Evolutionary conservation across 2,888 invertebrate species (phyloP).

Genomic region (Physocephala rufipes): DNA sequence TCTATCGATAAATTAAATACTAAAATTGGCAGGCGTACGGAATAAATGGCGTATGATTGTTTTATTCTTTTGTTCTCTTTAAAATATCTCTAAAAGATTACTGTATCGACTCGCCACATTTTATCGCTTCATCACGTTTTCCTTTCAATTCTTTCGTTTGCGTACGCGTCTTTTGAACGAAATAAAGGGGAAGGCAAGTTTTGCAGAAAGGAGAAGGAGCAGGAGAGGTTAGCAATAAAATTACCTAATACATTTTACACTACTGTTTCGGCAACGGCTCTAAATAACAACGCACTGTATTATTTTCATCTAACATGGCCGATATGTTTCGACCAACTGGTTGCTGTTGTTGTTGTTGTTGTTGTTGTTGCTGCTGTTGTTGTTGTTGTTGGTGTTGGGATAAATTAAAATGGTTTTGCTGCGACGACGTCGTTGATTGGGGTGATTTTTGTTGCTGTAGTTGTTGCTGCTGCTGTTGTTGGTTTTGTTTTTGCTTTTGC

Average conservation of each 20-base stretch:
- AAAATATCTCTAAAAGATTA: neutral
- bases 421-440: slow-evolving; percentile 59
- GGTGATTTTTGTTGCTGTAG: slow-evolving; percentile 49
- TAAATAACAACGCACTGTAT: slow-evolving; percentile 85
- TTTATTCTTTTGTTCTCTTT: too few species aligned
- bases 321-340: slow-evolving; percentile 65
- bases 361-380: slow-evolving; percentile 49
- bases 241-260: too few species aligned
- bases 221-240: slow-evolving; percentile 15
- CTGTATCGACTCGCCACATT: neutral
- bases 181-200: slow-evolving; percentile 9
- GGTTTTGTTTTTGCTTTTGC: slow-evolving; percentile 58
- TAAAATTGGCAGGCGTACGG: neutral
- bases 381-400: slow-evolving; percentile 50
- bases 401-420: slow-evolving; percentile 55
- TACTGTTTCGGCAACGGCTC: slow-evolving; percentile 72
- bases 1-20: neutral
- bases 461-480: slow-evolving; percentile 31
- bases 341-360: slow-evolving; percentile 52
- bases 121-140: neutral
- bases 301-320: slow-evolving; percentile 84
- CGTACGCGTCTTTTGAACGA: neutral
- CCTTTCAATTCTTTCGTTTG: slow-evolving; percentile 10
- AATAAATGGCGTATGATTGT: neutral
- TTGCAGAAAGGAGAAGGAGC: neutral